phyloP scores from a whole-genome alignment of 2,888 invertebrate genomes.

The Lasius platythorax region DNA sequence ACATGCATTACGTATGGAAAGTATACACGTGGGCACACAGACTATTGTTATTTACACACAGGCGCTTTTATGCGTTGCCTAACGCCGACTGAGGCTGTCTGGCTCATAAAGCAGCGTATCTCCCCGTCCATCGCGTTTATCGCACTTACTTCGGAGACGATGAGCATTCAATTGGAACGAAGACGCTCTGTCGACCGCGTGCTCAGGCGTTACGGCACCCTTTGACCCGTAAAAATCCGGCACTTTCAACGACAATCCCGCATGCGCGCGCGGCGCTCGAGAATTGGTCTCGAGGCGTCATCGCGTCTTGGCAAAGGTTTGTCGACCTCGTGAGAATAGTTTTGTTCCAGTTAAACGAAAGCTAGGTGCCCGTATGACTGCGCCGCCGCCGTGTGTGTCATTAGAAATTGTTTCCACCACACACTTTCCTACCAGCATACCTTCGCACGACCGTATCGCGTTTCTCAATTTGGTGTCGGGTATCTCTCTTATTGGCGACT shows the following conservation, averaged over 20 bases:
- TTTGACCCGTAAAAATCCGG: constrained; percentile 53
- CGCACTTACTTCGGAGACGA: constrained; percentile 32
- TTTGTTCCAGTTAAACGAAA: constrained; percentile 55
- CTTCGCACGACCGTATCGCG: constrained; percentile 54
- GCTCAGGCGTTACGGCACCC: constrained; percentile 41
- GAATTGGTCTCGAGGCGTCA: constrained; percentile 62
- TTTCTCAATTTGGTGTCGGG: constrained; percentile 51
- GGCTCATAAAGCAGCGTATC: constrained; percentile 45
- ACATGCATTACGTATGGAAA: neutral
- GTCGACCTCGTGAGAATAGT: constrained; percentile 74
- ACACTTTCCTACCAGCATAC: constrained; percentile 61
- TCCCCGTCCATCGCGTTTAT: constrained; percentile 43
- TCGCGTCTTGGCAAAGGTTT: constrained; percentile 59
- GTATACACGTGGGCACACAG: neutral
- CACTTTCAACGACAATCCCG: constrained; percentile 71
- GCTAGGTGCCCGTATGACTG: constrained; percentile 55
- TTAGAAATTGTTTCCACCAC: constrained; percentile 54
- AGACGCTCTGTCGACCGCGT: constrained; percentile 31
- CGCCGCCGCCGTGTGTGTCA: constrained; percentile 52
- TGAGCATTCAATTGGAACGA: constrained; percentile 47
- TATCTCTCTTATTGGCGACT: constrained; percentile 32
- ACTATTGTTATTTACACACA: constrained; percentile 12
- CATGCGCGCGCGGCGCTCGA: constrained; percentile 59
- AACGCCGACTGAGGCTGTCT: neutral
- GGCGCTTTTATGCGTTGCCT: neutral